Evolutionary conservation across 2,113 vertebrate species (phyloP).

Genomic region (Arizona elegans): DNA sequence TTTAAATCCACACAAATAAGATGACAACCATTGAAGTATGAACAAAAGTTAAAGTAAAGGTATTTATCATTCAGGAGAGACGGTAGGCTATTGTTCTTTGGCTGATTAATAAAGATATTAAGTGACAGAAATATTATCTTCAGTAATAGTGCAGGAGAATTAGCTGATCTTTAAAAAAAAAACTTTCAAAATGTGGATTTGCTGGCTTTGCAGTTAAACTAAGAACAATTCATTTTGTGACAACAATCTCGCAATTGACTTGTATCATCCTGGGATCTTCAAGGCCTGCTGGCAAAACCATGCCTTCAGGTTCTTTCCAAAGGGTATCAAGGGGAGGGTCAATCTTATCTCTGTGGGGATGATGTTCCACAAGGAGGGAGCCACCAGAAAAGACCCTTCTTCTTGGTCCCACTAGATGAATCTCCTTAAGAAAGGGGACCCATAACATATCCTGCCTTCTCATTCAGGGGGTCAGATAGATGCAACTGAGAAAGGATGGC

Average conservation of each 20-base stretch:
- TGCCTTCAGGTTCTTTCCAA: neutral
- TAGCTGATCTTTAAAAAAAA: neutral
- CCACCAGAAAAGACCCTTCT: neutral
- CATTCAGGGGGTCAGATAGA: neutral
- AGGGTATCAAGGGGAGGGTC: neutral
- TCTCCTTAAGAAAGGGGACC: neutral
- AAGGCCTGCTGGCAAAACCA: neutral
- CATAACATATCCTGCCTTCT: neutral
- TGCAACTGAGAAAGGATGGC: neutral
- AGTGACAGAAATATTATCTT: conserved; percentile 43
- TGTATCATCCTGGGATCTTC: neutral
- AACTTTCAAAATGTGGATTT: conserved; percentile 9
- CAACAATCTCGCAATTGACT: neutral
- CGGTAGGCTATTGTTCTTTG: conserved; percentile 29
- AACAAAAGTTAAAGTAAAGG: conserved; percentile 32
- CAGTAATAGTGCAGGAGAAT: conserved; percentile 21
- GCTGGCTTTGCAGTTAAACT: neutral
- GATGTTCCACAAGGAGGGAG: neutral
- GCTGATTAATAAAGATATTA: conserved; percentile 50
- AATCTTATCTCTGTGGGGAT: neutral
- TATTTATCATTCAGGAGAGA: conserved; percentile 40
- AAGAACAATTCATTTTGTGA: neutral
- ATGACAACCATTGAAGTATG: conserved; percentile 1
- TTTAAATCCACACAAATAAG: conserved; percentile 20
- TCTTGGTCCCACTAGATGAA: neutral